Evolutionary conservation across 2,797 vertebrate species (phyloP).

Genomic region (Poeciliopsis infans): DNA sequence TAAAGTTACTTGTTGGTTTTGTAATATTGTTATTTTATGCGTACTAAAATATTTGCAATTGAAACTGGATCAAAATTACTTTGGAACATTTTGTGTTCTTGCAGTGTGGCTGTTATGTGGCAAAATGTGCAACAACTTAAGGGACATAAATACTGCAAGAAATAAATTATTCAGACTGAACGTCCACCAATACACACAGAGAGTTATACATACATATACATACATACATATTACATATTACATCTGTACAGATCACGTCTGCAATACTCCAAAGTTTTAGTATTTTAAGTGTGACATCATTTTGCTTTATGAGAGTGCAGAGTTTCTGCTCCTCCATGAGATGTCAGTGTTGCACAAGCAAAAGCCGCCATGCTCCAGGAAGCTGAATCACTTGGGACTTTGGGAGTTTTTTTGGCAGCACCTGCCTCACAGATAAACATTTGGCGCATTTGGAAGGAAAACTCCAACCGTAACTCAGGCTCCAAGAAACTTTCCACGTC

Average conservation of each 20-base stretch:
- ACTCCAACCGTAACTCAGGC: slow-evolving; percentile 54
- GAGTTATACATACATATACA: no score
- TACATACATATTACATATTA: no score
- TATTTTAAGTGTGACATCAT: background rate
- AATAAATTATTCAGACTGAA: background rate
- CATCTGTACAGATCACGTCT: background rate
- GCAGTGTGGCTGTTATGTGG: background rate
- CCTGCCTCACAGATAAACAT: slow-evolving; percentile 55
- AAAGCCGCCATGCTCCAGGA: background rate
- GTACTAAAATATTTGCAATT: no score
- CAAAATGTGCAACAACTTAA: background rate
- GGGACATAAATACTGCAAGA: background rate
- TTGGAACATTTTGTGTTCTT: no score
- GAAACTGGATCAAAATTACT: no score
- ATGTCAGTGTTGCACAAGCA: slow-evolving; percentile 68
- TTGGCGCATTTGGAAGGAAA: slow-evolving; percentile 57
- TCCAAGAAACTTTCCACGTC: slow-evolving; percentile 63
- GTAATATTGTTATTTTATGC: no score
- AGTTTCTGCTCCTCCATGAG: slow-evolving; percentile 61
- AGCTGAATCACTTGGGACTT: slow-evolving; percentile 35
- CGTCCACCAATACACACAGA: background rate
- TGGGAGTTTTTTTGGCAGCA: slow-evolving; percentile 60
- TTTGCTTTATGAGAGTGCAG: slow-evolving; percentile 17
- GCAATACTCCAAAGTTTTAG: no score
- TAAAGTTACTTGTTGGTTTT: no score